Base-by-base conservation (phyloP, 2,797 vertebrate genomes). In the Heteromormyrus szaboi region DNA sequence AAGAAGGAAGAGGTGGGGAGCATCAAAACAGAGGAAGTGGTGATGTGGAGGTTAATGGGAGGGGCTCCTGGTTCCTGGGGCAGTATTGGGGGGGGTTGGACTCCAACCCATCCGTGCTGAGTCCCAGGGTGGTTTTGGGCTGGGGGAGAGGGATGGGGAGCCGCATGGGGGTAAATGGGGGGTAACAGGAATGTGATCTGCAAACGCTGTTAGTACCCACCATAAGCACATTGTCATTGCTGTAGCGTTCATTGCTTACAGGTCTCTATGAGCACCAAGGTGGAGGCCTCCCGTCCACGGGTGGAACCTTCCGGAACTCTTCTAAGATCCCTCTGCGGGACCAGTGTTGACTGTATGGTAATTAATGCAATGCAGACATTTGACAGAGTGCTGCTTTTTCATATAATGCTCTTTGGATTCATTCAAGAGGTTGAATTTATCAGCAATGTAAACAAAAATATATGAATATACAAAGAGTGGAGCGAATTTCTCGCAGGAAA, bases 191-290 rank as follows among this genome's bases (percentile, higher is more conserved):
- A n/a, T 65, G 50, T 72, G 54, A 72, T 59, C 51, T 54, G 19
- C 90, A 88, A 81, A 88, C 87, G 65, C 72, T 88, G 68, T 88
- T 53, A 86, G 68, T 88, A 51, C 44, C 79, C 22, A 87, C 62
- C 65, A 29, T 7, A 86, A 89, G 44, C 14, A 59, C 33, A 86
- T 62, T 37, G 87, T 89, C 50, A 51, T 3, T 51, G 50, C 11
- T 51, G 50, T 14, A 51, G 12, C 12, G 2, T 51, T 51, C 0
- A 51, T 14, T 51, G 50, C 50, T 51, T 51, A 51, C 12, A 14
- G 50, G 50, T 50, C 50, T 50, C 2, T 3, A 8, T 50, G 50
- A 50, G 2, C 50, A 50, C 50, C 50, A 50, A 50, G 50, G 9
- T 50, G 50, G 50, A 50, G 44, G n/a, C 9, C 11, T 51, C 11